phyloP scores from a whole-genome alignment of 2,797 vertebrate species.

The Schizopygopsis malacanthus region DNA sequence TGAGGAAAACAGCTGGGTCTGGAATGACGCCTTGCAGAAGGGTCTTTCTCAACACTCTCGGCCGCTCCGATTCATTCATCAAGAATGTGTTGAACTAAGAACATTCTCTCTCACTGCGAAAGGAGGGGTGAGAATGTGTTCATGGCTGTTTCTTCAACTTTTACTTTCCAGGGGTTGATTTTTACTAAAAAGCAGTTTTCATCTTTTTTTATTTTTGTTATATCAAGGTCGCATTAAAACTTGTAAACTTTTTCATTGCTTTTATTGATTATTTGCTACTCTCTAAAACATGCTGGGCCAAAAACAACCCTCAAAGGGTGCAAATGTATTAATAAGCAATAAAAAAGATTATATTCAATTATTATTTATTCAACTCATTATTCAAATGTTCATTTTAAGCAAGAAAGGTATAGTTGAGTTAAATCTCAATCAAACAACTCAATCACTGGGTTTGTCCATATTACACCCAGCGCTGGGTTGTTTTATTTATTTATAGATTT shows the following conservation, averaged over 20 bases:
- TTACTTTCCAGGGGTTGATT: neutral
- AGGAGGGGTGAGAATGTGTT: neutral
- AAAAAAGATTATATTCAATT: neutral
- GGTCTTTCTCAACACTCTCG: slow-evolving; percentile 43
- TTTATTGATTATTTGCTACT: neutral
- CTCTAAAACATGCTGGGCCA: neutral
- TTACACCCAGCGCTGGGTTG: too few species aligned
- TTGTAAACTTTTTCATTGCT: neutral
- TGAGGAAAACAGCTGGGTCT: slow-evolving; percentile 62
- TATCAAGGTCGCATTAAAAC: neutral
- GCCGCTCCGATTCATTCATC: slow-evolving; percentile 45
- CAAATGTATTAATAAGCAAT: neutral
- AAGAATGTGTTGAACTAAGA: slow-evolving; percentile 57
- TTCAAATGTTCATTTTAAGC: neutral
- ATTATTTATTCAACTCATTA: neutral
- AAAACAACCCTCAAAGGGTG: neutral
- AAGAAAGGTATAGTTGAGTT: too few species aligned
- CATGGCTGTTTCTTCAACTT: slow-evolving; percentile 4
- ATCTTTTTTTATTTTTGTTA: neutral
- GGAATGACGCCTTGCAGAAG: slow-evolving; percentile 51
- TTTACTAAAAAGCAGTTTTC: neutral
- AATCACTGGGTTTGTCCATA: too few species aligned
- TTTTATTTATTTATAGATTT: neutral
- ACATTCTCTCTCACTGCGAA: neutral
- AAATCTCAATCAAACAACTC: too few species aligned